Evolutionary conservation across 2,797 vertebrate species (phyloP).

Genomic region (Chrysocyon brachyurus): DNA sequence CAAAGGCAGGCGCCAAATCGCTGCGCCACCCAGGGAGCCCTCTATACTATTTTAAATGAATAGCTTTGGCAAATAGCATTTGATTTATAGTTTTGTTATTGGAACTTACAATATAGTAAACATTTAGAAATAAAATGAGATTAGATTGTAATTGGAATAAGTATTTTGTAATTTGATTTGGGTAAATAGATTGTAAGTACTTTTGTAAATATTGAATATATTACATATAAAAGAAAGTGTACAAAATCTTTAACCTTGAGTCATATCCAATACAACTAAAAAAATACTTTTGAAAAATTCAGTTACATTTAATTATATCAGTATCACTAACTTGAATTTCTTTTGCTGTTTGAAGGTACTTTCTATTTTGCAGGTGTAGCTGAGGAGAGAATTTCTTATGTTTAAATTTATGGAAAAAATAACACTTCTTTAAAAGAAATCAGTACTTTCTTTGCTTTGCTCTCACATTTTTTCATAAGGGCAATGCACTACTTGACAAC

Average conservation of each 20-base stretch:
- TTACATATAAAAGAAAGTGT: background rate
- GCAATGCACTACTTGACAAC: background rate
- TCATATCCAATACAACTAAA: background rate
- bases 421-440: background rate
- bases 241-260: background rate
- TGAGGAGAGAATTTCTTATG: background rate
- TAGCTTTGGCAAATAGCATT: background rate
- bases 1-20: no score
- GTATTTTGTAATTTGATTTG: background rate
- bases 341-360: background rate
- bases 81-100: constrained; percentile 18
- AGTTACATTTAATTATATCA: background rate
- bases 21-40: no score
- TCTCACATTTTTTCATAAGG: background rate
- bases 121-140: background rate
- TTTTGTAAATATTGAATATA: background rate
- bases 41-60: background rate
- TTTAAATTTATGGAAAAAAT: background rate
- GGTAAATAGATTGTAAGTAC: background rate
- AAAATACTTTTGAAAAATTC: background rate
- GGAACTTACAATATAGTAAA: background rate
- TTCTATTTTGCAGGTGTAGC: background rate
- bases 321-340: background rate
- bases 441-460: background rate
- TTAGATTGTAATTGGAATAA: background rate